Conservation (phyloP, 1,140 invertebrate species). For the Drosophila hydei region DNA sequence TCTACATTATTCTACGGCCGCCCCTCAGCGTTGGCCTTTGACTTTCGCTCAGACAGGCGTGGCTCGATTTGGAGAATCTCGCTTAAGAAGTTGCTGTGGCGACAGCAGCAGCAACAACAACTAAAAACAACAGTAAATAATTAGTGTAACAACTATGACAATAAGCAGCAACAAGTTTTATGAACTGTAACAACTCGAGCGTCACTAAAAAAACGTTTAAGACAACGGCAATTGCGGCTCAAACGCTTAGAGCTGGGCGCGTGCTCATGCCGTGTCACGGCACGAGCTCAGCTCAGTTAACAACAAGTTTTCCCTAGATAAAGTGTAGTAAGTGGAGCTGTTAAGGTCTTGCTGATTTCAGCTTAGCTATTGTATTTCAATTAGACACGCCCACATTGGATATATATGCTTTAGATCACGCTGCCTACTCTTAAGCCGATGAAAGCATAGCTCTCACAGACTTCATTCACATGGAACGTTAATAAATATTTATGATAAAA, state of each 20-base stretch:
- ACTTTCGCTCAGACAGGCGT: conserved; percentile 40
- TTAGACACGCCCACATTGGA: no score
- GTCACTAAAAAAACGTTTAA: conserved; percentile 75
- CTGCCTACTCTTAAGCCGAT: no score
- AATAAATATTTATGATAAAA: neutral
- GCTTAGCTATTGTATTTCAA: no score
- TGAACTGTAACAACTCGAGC: conserved; percentile 59
- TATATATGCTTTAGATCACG: no score
- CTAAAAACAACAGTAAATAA: conserved; percentile 40
- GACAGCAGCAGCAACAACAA: conserved; percentile 8
- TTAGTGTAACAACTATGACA: conserved; percentile 22
- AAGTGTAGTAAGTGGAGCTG: no score
- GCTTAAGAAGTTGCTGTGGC: conserved; percentile 39
- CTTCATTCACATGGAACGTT: neutral
- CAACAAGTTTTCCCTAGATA: no score
- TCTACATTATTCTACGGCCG: conserved; percentile 45
- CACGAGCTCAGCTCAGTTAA: neutral
- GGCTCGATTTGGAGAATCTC: conserved; percentile 36
- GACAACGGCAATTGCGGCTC: conserved; percentile 44
- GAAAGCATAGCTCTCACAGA: no score
- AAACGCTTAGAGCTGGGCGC: conserved; percentile 3
- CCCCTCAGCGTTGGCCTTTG: conserved; percentile 24
- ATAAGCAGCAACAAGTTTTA: conserved; percentile 33
- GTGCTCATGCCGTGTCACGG: neutral
- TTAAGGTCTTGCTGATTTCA: no score